These are phyloP conservation scores for Lypha dubia DNA, from an alignment of 2,888 invertebrate species.

Conservation along the genomic window DNA sequence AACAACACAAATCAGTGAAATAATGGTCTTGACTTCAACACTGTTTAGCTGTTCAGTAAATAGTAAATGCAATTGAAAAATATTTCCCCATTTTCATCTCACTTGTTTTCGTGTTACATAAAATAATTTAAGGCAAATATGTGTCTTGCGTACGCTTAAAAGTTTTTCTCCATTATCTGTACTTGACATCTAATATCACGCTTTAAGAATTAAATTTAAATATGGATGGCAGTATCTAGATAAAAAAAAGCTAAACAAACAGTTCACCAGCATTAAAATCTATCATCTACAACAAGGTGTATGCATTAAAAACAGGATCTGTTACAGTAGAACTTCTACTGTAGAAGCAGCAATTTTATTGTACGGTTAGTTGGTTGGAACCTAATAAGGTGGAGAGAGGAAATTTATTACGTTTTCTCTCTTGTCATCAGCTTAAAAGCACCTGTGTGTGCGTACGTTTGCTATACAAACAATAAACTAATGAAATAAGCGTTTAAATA, in stretches of 20 bases:
- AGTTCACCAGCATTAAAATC: conserved; percentile 34
- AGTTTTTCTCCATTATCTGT: conserved; percentile 72
- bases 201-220: conserved; percentile 74
- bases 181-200: conserved; percentile 74
- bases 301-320: conserved; percentile 43
- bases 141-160: conserved; percentile 49
- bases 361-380: conserved; percentile 12
- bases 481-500: conserved; percentile 26
- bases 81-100: too few species aligned
- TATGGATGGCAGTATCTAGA: conserved; percentile 71
- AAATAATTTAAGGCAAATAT: conserved; percentile 61
- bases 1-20: conserved; percentile 25
- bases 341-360: too few species aligned
- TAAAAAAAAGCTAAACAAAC: conserved; percentile 53
- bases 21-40: conserved; percentile 20
- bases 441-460: conserved; percentile 56
- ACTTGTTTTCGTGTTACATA: background rate
- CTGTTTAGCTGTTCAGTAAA: conserved; percentile 12
- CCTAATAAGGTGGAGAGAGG: conserved; percentile 55
- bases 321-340: conserved; percentile 6
- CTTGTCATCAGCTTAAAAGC: conserved; percentile 60
- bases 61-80: conserved; percentile 25
- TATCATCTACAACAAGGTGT: background rate
- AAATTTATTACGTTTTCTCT: conserved; percentile 26
- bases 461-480: conserved; percentile 46